Base-by-base conservation (phyloP, 1,140 invertebrate genomes). In the Pissodes strobi region DNA sequence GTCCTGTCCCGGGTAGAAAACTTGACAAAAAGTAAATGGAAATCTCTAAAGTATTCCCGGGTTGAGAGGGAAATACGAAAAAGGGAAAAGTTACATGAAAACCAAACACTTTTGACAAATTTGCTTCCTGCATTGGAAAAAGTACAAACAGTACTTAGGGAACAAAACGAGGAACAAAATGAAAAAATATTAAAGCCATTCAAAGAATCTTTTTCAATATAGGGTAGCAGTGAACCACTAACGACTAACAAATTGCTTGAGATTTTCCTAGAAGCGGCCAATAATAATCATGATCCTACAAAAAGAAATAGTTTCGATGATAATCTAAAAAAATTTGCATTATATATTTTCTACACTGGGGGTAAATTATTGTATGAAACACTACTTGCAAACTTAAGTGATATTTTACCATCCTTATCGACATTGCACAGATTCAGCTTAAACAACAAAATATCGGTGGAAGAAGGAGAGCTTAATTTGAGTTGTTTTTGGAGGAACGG, bases 401-500 rank as follows among this genome's bases (percentile, higher is more conserved):
- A 41, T 41, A 41, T 41, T 41, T 41, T 41, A 41, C 39, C 39
- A 13, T 41, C 39, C 39, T 13, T 41, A 8, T 41, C 39, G 13
- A 41, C 39, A 41, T 41, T 41, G 13, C 13, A 41, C 13, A n/a
- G 39, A 41, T 41, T 41, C 13, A 41, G 39, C 13, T 41, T 41
- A 41, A 17, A 13, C 13, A 41, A 41, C 39, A 5, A 41, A 41
- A 41, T 41, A 41, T 41, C 13, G 13, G 39, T 41, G 13, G 13
- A 41, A 41, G 39, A 41, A 41, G 39, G 39, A 41, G 39, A 41
- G 39, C 39, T 41, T 8, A 41, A 41, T 41, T 13, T 41, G 13
- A 41, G n/a, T n/a, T n/a, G n/a, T n/a, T n/a, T n/a, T n/a, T n/a
- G n/a, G n/a, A n/a, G n/a, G n/a, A n/a, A n/a, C n/a, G n/a, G n/a